Percentiles rank a stretch among this genome's conserved stretches.
Evolutionary conservation across 2,888 invertebrate genomes (phyloP).

Genomic region (Eupithecia dodoneata): DNA sequence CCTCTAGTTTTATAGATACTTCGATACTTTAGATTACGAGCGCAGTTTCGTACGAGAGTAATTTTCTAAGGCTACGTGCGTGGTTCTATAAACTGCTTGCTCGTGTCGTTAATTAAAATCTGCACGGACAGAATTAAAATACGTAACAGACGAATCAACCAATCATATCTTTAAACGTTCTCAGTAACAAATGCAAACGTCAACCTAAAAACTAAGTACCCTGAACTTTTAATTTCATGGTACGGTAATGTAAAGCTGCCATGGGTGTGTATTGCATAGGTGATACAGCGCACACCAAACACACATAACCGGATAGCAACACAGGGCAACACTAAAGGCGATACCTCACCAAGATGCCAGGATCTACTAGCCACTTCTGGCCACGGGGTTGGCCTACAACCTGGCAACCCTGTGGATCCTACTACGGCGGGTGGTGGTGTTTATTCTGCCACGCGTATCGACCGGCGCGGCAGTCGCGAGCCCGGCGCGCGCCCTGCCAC

Average conservation of each 20-base stretch:
- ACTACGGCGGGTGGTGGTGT: conserved; percentile 61
- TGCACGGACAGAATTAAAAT: neutral
- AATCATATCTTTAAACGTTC: neutral
- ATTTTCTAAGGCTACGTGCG: too few species aligned
- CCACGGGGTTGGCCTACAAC: neutral
- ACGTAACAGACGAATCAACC: neutral
- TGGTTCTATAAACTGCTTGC: neutral
- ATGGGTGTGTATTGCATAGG: conserved; percentile 42
- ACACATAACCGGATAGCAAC: conserved; percentile 58
- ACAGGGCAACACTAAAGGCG: conserved; percentile 61
- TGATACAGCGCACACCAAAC: conserved; percentile 63
- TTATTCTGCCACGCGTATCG: conserved; percentile 83
- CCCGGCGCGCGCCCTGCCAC: conserved; percentile 58
- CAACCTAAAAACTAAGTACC: neutral
- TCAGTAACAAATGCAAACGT: neutral
- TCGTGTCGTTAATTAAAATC: neutral
- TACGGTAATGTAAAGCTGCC: neutral
- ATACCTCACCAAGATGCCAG: neutral
- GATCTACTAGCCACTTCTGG: neutral
- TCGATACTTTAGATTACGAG: neutral
- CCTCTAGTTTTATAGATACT: neutral
- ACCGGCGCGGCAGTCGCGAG: conserved; percentile 74
- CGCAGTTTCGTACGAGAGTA: neutral
- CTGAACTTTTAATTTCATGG: neutral
- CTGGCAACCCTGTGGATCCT: conserved; percentile 9